Conservation (phyloP, 2,797 vertebrate species). For the Prunella strophiata region DNA sequence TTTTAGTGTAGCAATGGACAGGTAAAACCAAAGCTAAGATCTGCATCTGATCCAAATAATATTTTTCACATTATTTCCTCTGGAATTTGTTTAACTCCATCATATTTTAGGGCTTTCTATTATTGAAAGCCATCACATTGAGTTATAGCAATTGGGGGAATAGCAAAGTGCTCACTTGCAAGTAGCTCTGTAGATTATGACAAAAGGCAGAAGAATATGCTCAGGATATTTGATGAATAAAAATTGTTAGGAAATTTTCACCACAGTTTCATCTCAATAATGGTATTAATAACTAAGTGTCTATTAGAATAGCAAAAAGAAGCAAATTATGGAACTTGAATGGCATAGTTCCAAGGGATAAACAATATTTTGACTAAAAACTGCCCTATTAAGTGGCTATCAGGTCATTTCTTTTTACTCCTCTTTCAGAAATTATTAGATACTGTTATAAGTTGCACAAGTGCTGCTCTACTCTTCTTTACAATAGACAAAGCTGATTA, state of each 20-base stretch:
- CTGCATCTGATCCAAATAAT: neutral
- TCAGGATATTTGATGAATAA: neutral
- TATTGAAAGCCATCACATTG: constrained; percentile 35
- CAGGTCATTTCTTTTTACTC: neutral
- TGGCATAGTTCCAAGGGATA: constrained; percentile 6
- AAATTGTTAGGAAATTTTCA: neutral
- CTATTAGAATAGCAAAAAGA: neutral
- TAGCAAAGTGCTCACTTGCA: neutral
- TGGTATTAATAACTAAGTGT: neutral
- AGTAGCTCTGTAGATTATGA: neutral
- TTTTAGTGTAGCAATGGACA: neutral
- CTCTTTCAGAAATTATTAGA: neutral
- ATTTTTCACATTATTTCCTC: constrained; percentile 58
- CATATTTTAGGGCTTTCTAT: constrained; percentile 20
- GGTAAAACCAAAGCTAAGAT: constrained; percentile 45
- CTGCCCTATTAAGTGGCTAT: neutral
- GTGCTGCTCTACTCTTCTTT: neutral
- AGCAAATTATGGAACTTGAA: neutral
- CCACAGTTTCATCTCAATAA: constrained; percentile 34
- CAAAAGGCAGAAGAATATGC: constrained; percentile 9
- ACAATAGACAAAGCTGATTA: neutral
- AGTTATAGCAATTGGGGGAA: constrained; percentile 27
- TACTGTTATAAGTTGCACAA: neutral
- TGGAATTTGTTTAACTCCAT: constrained; percentile 61
- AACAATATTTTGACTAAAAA: constrained; percentile 56